Conservation (phyloP, 2,113 vertebrate genomes). For the Forbesichthys papilliferus region DNA sequence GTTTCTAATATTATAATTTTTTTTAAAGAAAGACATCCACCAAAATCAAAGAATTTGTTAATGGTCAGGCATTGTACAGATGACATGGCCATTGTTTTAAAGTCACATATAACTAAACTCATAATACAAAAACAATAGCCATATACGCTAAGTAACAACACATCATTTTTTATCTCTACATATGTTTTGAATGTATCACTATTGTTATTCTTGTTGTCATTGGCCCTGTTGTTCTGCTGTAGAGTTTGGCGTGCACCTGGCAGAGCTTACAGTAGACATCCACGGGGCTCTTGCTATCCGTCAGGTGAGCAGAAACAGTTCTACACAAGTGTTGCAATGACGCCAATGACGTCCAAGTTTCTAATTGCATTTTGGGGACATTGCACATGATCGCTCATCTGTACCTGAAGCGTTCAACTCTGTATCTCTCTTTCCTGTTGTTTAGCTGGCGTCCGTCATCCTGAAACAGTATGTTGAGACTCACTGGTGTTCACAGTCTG, state of each 20-base stretch:
- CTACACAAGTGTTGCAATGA: not conserved
- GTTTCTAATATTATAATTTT: too few relatives aligned
- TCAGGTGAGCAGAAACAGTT: conserved; percentile 81
- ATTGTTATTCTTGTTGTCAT: not conserved
- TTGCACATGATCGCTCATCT: not conserved
- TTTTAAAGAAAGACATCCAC: too few relatives aligned
- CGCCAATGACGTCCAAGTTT: too few relatives aligned
- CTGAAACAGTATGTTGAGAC: conserved; percentile 99
- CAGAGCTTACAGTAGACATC: conserved; percentile 95
- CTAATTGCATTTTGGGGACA: not conserved
- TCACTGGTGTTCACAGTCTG: conserved; percentile 98
- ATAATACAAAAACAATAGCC: too few relatives aligned
- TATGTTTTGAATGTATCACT: too few relatives aligned
- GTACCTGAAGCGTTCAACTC: not conserved
- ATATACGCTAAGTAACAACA: too few relatives aligned
- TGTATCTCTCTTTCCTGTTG: conserved; percentile 22
- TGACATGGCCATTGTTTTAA: too few relatives aligned
- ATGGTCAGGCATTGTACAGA: too few relatives aligned
- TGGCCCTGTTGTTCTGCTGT: not conserved
- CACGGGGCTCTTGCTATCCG: conserved; percentile 94
- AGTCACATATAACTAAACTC: too few relatives aligned
- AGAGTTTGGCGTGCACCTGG: conserved; percentile 98
- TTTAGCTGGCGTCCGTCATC: conserved; percentile 93
- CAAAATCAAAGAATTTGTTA: too few relatives aligned
- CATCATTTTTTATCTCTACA: not conserved